These are phyloP conservation scores for Balearica regulorum DNA, from an alignment of 2,797 vertebrate species.

Conservation along the genomic window DNA sequence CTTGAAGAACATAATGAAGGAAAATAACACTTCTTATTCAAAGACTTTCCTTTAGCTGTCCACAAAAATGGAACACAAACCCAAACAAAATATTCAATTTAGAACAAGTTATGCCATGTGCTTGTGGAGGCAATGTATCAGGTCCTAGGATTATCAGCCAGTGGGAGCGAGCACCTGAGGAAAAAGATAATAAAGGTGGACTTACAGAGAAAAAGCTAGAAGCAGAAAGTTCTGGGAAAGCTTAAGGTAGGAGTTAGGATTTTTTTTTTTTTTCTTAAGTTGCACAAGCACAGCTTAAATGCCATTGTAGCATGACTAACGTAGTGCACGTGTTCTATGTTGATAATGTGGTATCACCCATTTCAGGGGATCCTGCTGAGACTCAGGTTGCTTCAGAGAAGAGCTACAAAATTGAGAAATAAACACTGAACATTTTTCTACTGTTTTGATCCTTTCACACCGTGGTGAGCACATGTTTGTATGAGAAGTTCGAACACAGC, in stretches of 20 bases:
- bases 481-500: not conserved
- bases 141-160: not conserved
- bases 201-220: not conserved
- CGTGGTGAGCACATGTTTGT: not conserved
- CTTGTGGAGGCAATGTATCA: not conserved
- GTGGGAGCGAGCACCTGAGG: not conserved
- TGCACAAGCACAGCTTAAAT: not conserved
- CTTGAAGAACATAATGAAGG: not conserved
- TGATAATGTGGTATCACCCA: not conserved
- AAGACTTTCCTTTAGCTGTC: not conserved
- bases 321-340: not conserved
- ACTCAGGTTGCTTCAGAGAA: not conserved
- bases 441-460: not conserved
- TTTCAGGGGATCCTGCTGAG: not conserved
- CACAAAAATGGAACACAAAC: not conserved
- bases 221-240: slow-evolving; percentile 24
- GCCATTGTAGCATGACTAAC: not conserved
- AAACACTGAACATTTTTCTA: not conserved
- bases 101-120: not conserved
- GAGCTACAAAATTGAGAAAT: not conserved
- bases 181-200: not conserved
- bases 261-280: not conserved
- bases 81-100: not conserved
- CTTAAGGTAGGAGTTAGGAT: not conserved
- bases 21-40: not conserved